phyloP scores from a whole-genome alignment of 2,797 vertebrate species.

The Dermochelys coriacea region DNA sequence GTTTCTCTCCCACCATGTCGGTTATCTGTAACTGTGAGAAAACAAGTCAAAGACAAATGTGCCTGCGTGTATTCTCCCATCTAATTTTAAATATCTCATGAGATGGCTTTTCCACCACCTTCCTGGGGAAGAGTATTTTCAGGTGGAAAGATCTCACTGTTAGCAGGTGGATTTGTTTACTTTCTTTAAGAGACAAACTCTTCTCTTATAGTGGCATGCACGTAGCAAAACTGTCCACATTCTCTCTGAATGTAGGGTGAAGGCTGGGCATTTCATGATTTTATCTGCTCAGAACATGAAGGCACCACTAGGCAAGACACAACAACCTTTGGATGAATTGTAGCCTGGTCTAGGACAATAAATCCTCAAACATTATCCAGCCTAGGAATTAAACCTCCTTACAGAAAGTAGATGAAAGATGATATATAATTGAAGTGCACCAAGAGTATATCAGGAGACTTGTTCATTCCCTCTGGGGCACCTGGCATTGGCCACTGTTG shows the following conservation, averaged over 20 bases:
- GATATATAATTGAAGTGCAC: neutral
- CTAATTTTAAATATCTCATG: neutral
- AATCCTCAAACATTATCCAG: neutral
- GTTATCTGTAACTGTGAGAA: neutral
- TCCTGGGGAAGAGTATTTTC: neutral
- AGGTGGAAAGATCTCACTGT: neutral
- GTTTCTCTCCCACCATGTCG: neutral
- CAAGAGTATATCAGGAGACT: neutral
- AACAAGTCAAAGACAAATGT: neutral
- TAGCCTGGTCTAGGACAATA: neutral
- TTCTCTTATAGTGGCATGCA: neutral
- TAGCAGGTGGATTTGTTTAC: neutral
- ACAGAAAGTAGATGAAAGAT: neutral
- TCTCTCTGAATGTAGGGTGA: neutral
- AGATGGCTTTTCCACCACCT: neutral
- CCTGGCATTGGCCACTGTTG: too few relatives aligned
- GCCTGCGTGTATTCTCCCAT: neutral
- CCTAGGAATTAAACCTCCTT: neutral
- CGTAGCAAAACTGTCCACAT: neutral
- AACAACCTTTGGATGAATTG: neutral
- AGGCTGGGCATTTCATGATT: neutral
- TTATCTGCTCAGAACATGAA: neutral
- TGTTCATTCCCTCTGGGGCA: too few relatives aligned
- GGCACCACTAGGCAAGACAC: neutral
- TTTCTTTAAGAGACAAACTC: neutral